These are phyloP conservation scores for Conchocele bisecta DNA, from an alignment of 2,888 invertebrate species.

Conservation along the genomic window DNA sequence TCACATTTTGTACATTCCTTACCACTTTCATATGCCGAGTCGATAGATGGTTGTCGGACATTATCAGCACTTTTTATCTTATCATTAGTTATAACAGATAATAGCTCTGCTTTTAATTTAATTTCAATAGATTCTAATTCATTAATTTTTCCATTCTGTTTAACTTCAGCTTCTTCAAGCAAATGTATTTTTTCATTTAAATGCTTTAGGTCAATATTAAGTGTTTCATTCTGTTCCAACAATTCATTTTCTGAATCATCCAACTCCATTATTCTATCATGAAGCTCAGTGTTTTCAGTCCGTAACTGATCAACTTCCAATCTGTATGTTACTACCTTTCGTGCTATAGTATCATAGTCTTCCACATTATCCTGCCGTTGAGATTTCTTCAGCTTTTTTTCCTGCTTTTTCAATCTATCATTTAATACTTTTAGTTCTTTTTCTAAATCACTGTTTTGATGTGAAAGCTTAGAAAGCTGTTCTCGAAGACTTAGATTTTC, in stretches of 20 bases:
- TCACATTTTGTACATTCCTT: constrained; percentile 29
- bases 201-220: constrained; percentile 36
- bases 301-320: constrained; percentile 61
- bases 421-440: constrained; percentile 47
- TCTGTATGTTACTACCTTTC: constrained; percentile 55
- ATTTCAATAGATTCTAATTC: constrained; percentile 43
- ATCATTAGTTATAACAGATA: background rate
- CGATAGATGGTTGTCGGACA: constrained; percentile 32
- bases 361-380: constrained; percentile 54
- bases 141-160: constrained; percentile 64
- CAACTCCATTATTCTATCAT: constrained; percentile 64
- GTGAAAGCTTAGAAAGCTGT: constrained; percentile 43
- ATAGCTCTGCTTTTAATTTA: constrained; percentile 41
- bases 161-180: constrained; percentile 65
- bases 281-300: constrained; percentile 65
- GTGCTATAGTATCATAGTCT: constrained; percentile 58
- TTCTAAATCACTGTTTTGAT: constrained; percentile 40
- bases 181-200: constrained; percentile 32
- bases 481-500: constrained; percentile 60
- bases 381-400: constrained; percentile 53
- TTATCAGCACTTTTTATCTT: background rate
- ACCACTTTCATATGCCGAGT: constrained; percentile 50
- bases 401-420: constrained; percentile 52
- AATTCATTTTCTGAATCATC: constrained; percentile 61
- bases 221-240: constrained; percentile 49